phyloP scores from a whole-genome alignment of 2,888 invertebrate species.

The Thecophora atra region DNA sequence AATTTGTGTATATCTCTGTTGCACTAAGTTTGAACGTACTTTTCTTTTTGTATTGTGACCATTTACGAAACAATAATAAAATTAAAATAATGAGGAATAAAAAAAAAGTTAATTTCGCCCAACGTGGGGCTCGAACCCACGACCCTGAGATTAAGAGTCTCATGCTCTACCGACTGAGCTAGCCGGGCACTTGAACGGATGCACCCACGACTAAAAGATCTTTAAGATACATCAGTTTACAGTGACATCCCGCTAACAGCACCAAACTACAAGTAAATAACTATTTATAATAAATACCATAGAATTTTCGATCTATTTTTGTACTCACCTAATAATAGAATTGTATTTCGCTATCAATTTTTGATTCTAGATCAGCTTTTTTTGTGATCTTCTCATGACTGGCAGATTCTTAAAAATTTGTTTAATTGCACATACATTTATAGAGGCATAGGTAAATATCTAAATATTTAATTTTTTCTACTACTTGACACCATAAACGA shows the following conservation, averaged over 20 bases:
- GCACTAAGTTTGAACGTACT: no score
- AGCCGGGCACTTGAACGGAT: conserved; percentile 54
- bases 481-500: no score
- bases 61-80: no score
- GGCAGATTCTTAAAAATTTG: conserved; percentile 49
- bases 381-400: conserved; percentile 40
- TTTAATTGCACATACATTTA: conserved; percentile 52
- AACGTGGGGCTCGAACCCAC: conserved; percentile 66
- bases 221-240: not conserved
- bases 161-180: conserved; percentile 67
- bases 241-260: not conserved
- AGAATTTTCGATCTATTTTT: not conserved
- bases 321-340: not conserved
- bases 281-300: no score
- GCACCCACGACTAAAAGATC: not conserved
- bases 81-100: not conserved
- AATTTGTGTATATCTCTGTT: no score
- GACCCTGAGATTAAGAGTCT: conserved; percentile 67
- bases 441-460: no score
- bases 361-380: not conserved
- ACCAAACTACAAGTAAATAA: no score
- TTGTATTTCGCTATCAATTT: not conserved
- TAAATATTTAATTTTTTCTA: no score
- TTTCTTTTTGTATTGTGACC: no score
- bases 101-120: conserved; percentile 52